phyloP scores from a whole-genome alignment of 2,888 invertebrate species.

The Melanostoma scalare region DNA sequence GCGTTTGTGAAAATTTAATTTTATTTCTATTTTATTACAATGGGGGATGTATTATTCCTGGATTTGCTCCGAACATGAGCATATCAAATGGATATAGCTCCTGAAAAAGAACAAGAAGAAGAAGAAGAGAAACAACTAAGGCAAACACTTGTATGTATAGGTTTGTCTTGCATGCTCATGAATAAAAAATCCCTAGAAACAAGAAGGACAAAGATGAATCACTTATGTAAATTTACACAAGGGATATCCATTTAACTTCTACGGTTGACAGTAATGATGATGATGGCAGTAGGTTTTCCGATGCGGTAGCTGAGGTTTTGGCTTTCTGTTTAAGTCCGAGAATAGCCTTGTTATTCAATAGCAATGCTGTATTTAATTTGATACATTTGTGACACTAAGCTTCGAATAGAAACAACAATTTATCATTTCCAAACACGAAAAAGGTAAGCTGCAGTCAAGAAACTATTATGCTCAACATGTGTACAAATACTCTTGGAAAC shows the following conservation, averaged over 20 bases:
- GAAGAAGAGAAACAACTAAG: slow-evolving; percentile 23
- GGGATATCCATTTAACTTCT: slow-evolving; percentile 50
- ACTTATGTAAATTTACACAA: slow-evolving; percentile 62
- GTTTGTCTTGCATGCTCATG: slow-evolving; percentile 40
- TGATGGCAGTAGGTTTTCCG: slow-evolving; percentile 11
- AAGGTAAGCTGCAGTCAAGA: too few species aligned
- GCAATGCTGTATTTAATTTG: slow-evolving; percentile 35
- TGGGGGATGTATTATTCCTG: slow-evolving; percentile 11
- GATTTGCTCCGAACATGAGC: slow-evolving; percentile 22
- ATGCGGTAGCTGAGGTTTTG: slow-evolving; percentile 9
- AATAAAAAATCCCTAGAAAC: slow-evolving; percentile 38
- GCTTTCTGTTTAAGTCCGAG: neutral
- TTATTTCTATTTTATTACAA: slow-evolving; percentile 44
- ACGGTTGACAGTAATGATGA: slow-evolving; percentile 44
- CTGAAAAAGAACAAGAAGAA: slow-evolving; percentile 9
- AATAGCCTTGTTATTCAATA: slow-evolving; percentile 29
- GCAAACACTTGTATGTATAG: slow-evolving; percentile 14
- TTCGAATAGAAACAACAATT: too few species aligned
- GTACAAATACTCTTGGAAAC: too few species aligned
- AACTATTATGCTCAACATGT: too few species aligned
- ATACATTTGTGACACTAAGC: slow-evolving; percentile 1
- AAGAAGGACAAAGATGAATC: slow-evolving; percentile 61
- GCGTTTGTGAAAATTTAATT: slow-evolving; percentile 37
- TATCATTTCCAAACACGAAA: too few species aligned
- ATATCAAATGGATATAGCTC: slow-evolving; percentile 29